Evolutionary conservation across 2,113 vertebrate genomes (phyloP).

Genomic region (Cyphomyrus discorhynchus): DNA sequence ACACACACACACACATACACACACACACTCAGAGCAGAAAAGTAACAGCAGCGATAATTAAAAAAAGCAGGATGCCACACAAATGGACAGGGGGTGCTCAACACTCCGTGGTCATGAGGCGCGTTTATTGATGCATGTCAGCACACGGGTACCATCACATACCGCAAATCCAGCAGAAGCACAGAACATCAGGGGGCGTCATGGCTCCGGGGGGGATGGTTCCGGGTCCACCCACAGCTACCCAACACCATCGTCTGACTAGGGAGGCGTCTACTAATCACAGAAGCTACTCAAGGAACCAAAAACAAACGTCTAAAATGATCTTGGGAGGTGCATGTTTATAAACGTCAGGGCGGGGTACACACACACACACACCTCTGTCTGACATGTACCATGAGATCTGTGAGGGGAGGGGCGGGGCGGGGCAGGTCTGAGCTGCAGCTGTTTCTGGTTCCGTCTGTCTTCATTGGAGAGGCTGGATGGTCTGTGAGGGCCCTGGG

Average conservation of each 20-base stretch:
- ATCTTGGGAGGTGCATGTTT: neutral
- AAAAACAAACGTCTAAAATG: neutral
- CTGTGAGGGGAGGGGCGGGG: neutral
- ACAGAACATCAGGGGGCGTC: constrained; percentile 58
- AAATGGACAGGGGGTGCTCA: neutral
- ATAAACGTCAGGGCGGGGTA: neutral
- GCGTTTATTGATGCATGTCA: constrained; percentile 85
- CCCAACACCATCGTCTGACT: constrained; percentile 54
- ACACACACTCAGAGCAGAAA: neutral
- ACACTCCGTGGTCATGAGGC: neutral
- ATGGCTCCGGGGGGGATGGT: neutral
- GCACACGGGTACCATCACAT: constrained; percentile 77
- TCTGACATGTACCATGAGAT: neutral
- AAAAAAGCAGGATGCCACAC: neutral
- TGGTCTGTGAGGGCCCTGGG: neutral
- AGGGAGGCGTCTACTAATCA: constrained; percentile 65
- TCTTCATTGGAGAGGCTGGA: neutral
- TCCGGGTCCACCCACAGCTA: neutral
- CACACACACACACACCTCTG: neutral
- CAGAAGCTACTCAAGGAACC: constrained; percentile 45
- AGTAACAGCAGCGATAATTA: neutral
- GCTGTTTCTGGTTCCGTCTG: neutral
- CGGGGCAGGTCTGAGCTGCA: neutral
- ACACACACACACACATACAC: neutral
- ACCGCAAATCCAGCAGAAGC: constrained; percentile 66